These are phyloP conservation scores for Diarsia dahlii DNA, from an alignment of 2,888 invertebrate species.

Conservation along the genomic window DNA sequence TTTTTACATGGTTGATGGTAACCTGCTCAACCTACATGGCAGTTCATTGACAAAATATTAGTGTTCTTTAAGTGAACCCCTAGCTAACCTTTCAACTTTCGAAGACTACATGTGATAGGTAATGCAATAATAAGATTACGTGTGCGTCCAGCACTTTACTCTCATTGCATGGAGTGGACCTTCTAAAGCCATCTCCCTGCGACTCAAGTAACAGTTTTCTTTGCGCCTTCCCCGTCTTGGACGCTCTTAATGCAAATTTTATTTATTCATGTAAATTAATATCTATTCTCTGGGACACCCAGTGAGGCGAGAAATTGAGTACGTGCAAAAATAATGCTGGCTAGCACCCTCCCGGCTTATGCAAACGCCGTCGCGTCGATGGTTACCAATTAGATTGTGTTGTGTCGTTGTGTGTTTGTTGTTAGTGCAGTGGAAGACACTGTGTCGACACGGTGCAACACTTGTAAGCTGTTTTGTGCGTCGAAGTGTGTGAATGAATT, in stretches of 20 bases:
- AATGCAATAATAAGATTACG: too few relatives aligned
- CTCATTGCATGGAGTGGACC: background rate
- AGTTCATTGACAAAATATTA: background rate
- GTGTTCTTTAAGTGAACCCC: background rate
- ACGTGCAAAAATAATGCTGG: slow-evolving; percentile 90
- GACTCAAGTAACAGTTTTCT: slow-evolving; percentile 79
- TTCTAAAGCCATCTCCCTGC: slow-evolving; percentile 3
- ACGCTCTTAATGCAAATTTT: slow-evolving; percentile 90
- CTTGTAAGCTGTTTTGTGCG: slow-evolving; percentile 4
- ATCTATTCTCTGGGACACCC: slow-evolving; percentile 88
- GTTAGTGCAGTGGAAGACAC: slow-evolving; percentile 33
- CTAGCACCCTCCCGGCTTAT: slow-evolving; percentile 74
- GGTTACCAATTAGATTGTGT: slow-evolving; percentile 83
- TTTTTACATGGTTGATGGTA: background rate
- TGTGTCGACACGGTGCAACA: slow-evolving; percentile 31
- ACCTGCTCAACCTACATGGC: background rate
- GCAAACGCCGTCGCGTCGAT: slow-evolving; percentile 79
- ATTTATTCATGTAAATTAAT: slow-evolving; percentile 91
- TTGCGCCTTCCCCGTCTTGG: slow-evolving; percentile 75
- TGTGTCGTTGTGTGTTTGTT: slow-evolving; percentile 63
- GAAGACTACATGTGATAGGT: too few relatives aligned
- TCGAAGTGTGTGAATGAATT: slow-evolving; percentile 6
- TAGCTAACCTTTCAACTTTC: too few relatives aligned
- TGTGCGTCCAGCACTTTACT: background rate
- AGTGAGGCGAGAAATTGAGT: slow-evolving; percentile 90